Conservation (phyloP, 2,888 invertebrate genomes). For the Brachyptera risi region DNA sequence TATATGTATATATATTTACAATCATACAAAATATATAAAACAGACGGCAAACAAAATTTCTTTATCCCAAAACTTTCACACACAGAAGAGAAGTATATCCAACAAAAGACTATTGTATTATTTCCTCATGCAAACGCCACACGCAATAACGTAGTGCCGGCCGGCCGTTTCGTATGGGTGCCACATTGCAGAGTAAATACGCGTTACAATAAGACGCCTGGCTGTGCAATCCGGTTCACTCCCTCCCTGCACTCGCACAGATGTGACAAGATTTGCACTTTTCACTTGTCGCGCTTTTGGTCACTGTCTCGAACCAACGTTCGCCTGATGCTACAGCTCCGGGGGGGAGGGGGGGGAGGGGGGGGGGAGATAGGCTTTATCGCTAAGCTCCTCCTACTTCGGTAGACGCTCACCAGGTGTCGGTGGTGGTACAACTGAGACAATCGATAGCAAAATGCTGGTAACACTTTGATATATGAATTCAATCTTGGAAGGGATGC, state of each 20-base stretch:
- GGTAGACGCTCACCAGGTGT: conserved; percentile 18
- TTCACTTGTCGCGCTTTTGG: background rate
- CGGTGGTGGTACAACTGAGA: background rate
- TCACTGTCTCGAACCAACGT: too few species aligned
- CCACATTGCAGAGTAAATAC: too few species aligned
- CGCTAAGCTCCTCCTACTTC: conserved; percentile 11
- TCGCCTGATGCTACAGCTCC: too few species aligned
- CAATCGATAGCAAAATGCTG: background rate
- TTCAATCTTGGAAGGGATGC: too few species aligned
- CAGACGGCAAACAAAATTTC: too few species aligned
- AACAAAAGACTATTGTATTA: too few species aligned
- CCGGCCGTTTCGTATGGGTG: background rate
- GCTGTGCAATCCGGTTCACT: background rate
- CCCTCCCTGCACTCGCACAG: conserved; percentile 4
- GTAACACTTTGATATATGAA: background rate
- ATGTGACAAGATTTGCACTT: conserved; percentile 27
- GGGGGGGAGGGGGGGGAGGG: background rate
- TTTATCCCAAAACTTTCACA: too few species aligned
- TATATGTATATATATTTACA: too few species aligned
- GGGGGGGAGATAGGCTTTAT: conserved; percentile 1
- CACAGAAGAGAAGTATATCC: too few species aligned
- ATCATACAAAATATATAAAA: too few species aligned
- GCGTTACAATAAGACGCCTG: conserved; percentile 3
- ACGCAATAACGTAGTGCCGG: background rate
- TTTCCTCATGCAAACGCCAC: too few species aligned